A percentile compares a stretch with the other conserved stretches of the same genome.
phyloP scores from a whole-genome alignment of 2,888 invertebrate species.

The Cremastinae sp. region DNA sequence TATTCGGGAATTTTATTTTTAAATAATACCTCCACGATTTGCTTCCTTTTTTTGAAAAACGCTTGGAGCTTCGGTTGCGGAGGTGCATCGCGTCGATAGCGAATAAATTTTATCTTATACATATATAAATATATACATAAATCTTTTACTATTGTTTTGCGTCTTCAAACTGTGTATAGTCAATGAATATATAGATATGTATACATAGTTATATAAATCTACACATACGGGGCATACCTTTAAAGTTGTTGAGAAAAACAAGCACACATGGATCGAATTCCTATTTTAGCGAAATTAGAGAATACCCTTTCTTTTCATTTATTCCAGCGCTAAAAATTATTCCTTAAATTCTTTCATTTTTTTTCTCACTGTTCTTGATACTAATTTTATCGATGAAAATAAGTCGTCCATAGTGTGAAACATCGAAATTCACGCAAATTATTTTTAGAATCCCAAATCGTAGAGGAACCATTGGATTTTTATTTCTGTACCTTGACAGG shows the following conservation, averaged over 20 bases:
- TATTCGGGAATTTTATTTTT: slow-evolving; percentile 24
- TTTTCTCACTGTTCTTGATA: slow-evolving; percentile 19
- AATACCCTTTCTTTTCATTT: slow-evolving; percentile 3
- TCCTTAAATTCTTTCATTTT: slow-evolving; percentile 8
- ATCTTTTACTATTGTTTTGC: slow-evolving; percentile 36
- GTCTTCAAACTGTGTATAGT: slow-evolving; percentile 48
- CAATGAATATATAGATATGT: slow-evolving; percentile 24
- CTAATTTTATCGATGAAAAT: slow-evolving; percentile 14
- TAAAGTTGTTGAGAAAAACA: slow-evolving; percentile 21
- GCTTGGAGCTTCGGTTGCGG: background rate
- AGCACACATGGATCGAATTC: slow-evolving; percentile 17
- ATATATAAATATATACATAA: slow-evolving; percentile 15
- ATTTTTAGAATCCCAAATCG: slow-evolving; percentile 6
- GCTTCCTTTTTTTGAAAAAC: slow-evolving; percentile 1
- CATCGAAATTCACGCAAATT: slow-evolving; percentile 13
- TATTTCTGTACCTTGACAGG: slow-evolving; percentile 2
- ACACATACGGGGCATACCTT: slow-evolving; percentile 38
- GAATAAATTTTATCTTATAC: slow-evolving; percentile 43
- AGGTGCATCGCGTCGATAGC: slow-evolving; percentile 15
- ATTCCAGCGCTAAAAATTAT: background rate
- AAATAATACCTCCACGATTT: slow-evolving; percentile 16
- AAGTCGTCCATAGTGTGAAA: slow-evolving; percentile 20
- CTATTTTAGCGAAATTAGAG: background rate
- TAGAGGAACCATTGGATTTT: background rate
- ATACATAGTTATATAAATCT: slow-evolving; percentile 30